phyloP scores from a whole-genome alignment of 2,797 vertebrate species.

The Sciaenops ocellatus region DNA sequence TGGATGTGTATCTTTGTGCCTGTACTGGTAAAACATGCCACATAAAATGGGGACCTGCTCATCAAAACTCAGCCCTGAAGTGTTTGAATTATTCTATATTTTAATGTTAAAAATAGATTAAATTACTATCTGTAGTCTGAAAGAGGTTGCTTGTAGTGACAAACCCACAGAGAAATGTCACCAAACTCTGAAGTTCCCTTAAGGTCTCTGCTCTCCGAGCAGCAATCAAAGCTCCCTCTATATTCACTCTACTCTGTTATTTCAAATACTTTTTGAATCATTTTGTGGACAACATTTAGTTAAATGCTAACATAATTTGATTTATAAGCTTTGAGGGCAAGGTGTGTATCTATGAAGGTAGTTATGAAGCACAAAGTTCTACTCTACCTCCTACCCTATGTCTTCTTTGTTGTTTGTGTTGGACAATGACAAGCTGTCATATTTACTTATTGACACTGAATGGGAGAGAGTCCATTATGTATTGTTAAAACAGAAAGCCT shows the following conservation, averaged over 20 bases:
- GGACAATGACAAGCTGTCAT: constrained; percentile 41
- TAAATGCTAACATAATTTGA: constrained; percentile 10
- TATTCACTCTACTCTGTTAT: constrained; percentile 1
- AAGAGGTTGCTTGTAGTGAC: neutral
- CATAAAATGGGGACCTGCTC: neutral
- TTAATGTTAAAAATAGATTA: neutral
- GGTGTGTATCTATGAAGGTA: constrained; percentile 6
- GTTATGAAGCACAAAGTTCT: neutral
- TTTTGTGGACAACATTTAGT: constrained; percentile 25
- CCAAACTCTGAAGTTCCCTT: neutral
- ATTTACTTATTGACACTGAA: constrained; percentile 23
- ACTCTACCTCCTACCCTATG: constrained; percentile 1
- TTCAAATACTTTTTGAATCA: constrained; percentile 22
- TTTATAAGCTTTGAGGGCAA: neutral
- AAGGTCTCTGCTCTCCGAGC: neutral
- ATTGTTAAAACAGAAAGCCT: constrained; percentile 14
- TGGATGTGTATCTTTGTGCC: neutral
- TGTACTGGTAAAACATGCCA: neutral
- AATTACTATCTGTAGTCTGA: constrained; percentile 8
- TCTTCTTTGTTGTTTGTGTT: constrained; percentile 34
- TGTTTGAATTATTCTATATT: neutral
- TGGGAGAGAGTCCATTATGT: constrained; percentile 11
- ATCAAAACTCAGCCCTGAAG: neutral
- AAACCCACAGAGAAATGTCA: constrained; percentile 8
- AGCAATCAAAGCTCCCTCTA: neutral